Base-by-base conservation (phyloP, 2,113 vertebrate species). In the Addax nasomaculatus region DNA sequence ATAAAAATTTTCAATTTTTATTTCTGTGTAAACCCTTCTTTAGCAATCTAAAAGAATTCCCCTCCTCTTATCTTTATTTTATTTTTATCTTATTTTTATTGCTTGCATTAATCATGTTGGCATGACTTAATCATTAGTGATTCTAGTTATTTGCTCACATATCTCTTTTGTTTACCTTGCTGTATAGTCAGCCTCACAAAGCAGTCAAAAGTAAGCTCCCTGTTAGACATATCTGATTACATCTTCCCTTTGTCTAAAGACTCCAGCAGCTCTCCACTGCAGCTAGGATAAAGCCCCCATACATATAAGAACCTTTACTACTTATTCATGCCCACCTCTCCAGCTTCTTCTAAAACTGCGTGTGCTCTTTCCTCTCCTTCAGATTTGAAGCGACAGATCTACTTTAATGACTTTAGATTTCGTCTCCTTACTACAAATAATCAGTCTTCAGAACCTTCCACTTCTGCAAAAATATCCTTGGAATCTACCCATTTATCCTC, bases 71-170 rank as follows among this genome's bases (percentile, higher is more conserved):
- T 98, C 97, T 39, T 70, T 85, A 96, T 89, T 93, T 97, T 97
- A 39, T 39, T 39, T 39, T 39, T 39, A 39, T 39, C 39, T 70
- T 85, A 96, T 89, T 93, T 97, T 97, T 97, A 97, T 98, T 97
- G 94, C 95, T 91, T 89, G 70, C 91, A 97, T 98, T 97, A 98
- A 98, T 97, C 97, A 97, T 97, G 47, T 93, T 98, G 97, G 86
- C 95, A 96, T 78, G 95, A 89, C 70, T 97, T 98, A 95, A 97
- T 97, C 96, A 97, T 95, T 97, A 95, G 93, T 89, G 85, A 84
- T 93, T 95, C 70, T 84, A 62, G 91, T 93, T 97, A 79, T 64
- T 98, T 98, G 95, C 94, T 90, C 81, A 73, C 84, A 95, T 89
- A 85, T 91, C 30, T 94, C 70, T 93, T 96, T 94, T 98, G 91